Evolutionary conservation across 2,888 invertebrate genomes (phyloP), one percentile per base, ranked within the genome.

Genomic region (Copidosoma aretas): DNA sequence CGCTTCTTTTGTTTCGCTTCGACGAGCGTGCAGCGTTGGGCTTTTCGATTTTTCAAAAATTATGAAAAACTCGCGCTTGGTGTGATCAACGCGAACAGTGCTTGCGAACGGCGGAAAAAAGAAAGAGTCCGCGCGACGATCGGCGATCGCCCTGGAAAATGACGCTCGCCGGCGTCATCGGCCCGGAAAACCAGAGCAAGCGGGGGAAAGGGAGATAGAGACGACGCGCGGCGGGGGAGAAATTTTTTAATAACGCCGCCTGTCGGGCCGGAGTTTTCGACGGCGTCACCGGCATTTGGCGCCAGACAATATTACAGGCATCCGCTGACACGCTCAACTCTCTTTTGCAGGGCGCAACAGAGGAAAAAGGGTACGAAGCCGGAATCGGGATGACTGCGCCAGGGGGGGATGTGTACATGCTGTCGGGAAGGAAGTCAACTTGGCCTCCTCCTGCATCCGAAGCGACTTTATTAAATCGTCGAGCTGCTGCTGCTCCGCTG

Each of bases 241-340:
- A 69, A 62, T 73, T 80, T 79, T 80, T 80, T 79, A 80, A 81
- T 82, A 81, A 82, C 76, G 76, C 76, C 75, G 74, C 80, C 76
- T 80, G 81, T 81, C 80, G 80, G 78, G 78, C 80, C 4, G 46
- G 75, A 78, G 72, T 78, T 77, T 78, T 75, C 77, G 81, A 80
- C 78, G 79, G 74, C 79, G 82, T 82, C 82, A 82, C 75, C 73
- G 78, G 77, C 82, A 83, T 82, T 82, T 78, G 82, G 81, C 73
- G 78, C 81, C 79, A 80, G 77, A 79, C 81, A 82, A 83, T 82
- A 83, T 81, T 76, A 76, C 75, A 32, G 32, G 78, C 80, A 81
- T 80, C 78, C 77, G 78, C 80, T 80, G 80, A 80, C 79, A 79
- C 77, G 77, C 75, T 79, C 77, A 80, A 80, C 80, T 81, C 75